Evolutionary conservation across 2,797 vertebrate genomes (phyloP).

Genomic region (Calcarius lapponicus): DNA sequence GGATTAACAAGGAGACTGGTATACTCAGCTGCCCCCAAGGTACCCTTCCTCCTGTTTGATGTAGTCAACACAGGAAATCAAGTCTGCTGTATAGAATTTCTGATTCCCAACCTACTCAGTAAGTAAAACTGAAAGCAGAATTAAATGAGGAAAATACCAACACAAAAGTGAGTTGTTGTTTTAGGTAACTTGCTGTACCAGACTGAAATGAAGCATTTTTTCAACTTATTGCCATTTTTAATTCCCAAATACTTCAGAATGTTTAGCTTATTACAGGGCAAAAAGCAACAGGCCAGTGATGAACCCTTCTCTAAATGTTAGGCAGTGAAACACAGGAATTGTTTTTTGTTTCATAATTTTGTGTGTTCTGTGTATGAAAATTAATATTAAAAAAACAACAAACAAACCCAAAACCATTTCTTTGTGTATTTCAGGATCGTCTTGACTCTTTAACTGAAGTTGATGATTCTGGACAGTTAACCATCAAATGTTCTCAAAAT

Average conservation of each 20-base stretch:
- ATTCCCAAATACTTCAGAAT: neutral
- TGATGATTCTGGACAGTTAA: slow-evolving; percentile 94
- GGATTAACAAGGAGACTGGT: neutral
- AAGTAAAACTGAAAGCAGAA: neutral
- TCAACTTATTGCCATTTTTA: neutral
- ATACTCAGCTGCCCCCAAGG: neutral
- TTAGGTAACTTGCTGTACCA: neutral
- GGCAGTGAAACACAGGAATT: neutral
- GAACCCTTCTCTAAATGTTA: neutral
- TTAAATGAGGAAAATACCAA: neutral
- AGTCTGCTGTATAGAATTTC: neutral
- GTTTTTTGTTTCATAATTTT: neutral
- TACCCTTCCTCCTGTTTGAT: neutral
- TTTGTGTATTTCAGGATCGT: slow-evolving; percentile 85
- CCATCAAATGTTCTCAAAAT: slow-evolving; percentile 97
- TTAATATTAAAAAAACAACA: neutral
- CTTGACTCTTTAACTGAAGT: slow-evolving; percentile 94
- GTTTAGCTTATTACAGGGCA: neutral
- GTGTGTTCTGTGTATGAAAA: neutral
- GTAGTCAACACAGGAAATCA: neutral
- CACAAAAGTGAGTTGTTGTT: neutral
- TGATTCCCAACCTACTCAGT: neutral
- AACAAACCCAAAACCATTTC: neutral
- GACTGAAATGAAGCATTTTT: neutral
- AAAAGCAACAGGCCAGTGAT: neutral